A percentile compares a stretch with the other conserved stretches of the same genome.
phyloP scores from a whole-genome alignment of 1,140 invertebrate species.

The Galleria mellonella region DNA sequence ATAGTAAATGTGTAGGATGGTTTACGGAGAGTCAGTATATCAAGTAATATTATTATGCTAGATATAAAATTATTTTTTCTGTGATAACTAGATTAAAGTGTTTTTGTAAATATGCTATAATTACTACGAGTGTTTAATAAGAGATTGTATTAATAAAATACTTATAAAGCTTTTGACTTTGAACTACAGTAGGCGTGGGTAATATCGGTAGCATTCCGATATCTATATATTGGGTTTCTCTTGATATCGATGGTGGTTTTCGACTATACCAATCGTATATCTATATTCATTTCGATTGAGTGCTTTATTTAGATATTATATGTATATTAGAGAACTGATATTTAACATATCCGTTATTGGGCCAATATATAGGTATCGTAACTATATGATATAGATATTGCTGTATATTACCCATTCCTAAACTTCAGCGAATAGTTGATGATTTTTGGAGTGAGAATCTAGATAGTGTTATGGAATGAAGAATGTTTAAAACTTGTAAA shows the following conservation, averaged over 20 bases:
- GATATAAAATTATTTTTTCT: conserved; percentile 68
- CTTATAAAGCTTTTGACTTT: conserved; percentile 53
- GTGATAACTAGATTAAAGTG: conserved; percentile 68
- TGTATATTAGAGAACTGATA: no score
- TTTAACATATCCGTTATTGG: no score
- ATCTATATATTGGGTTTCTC: no score
- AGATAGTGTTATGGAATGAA: conserved; percentile 32
- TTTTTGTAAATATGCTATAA: conserved; percentile 53
- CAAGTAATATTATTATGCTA: conserved; percentile 26
- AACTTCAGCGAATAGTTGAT: conserved; percentile 32
- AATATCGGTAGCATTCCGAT: no score
- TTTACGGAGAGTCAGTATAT: background rate
- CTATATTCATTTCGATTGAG: no score
- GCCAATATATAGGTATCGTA: no score
- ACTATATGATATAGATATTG: no score
- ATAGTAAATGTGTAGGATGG: conserved; percentile 1
- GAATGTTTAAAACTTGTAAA: conserved; percentile 38
- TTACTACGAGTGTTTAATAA: conserved; percentile 21
- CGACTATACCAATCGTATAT: no score
- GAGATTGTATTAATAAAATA: conserved; percentile 26
- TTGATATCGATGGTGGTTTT: no score
- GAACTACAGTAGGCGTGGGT: no score
- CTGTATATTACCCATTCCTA: no score
- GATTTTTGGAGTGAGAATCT: conserved; percentile 45
- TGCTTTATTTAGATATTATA: no score